Conservation (phyloP, 2,797 vertebrate genomes). For the Telmatherina bonti region DNA sequence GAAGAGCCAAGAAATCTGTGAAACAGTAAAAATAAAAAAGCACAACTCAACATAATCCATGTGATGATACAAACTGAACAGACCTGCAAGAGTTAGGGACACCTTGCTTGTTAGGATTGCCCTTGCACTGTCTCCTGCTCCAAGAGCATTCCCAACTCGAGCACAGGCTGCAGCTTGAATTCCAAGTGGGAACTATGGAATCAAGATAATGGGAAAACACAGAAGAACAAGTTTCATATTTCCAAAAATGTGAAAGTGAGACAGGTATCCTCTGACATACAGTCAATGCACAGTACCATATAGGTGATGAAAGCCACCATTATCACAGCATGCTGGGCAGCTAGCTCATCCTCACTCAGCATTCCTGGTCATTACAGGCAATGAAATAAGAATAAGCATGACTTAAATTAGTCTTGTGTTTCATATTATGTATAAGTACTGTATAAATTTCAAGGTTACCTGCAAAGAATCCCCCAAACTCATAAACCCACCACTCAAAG, state of each 20-base stretch:
- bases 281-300: slow-evolving; percentile 82
- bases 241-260: not conserved
- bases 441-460: slow-evolving; percentile 73
- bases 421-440: not conserved
- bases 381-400: not conserved
- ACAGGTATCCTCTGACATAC: not conserved
- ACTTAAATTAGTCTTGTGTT: not conserved
- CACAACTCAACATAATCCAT: not conserved
- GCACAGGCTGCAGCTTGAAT: slow-evolving; percentile 88
- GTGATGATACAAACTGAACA: slow-evolving; percentile 21
- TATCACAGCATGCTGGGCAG: slow-evolving; percentile 87
- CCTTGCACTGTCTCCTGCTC: slow-evolving; percentile 86
- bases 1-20: not conserved
- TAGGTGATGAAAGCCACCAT: slow-evolving; percentile 80
- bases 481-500: slow-evolving; percentile 96
- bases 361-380: slow-evolving; percentile 77
- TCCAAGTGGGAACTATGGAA: slow-evolving; percentile 87
- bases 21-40: not conserved
- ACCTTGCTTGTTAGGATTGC: slow-evolving; percentile 86
- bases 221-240: not conserved
- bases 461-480: slow-evolving; percentile 91
- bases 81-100: slow-evolving; percentile 82
- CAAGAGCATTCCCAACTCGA: slow-evolving; percentile 92
- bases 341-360: slow-evolving; percentile 87
- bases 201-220: not conserved